Conservation (phyloP, 2,113 vertebrate species). For the Hylia prasina region DNA sequence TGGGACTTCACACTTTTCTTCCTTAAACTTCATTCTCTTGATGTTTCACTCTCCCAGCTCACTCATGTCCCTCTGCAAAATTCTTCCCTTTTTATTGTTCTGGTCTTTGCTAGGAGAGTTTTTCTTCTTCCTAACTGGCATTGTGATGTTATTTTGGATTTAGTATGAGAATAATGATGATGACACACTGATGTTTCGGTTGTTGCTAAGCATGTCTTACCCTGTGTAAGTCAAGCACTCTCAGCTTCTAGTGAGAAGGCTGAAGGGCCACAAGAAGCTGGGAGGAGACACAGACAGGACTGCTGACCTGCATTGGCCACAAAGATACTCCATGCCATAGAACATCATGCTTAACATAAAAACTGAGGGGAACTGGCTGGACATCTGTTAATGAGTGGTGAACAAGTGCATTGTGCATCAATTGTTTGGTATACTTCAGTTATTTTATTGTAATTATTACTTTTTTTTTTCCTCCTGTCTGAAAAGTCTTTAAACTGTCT, state of each 20-base stretch:
- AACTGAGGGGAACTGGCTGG: background rate
- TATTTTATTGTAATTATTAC: accelerated
- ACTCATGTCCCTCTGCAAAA: background rate
- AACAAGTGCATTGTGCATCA: background rate
- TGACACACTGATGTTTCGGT: background rate
- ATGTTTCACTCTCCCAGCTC: background rate
- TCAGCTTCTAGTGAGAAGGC: background rate
- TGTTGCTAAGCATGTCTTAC: background rate
- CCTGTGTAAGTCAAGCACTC: background rate
- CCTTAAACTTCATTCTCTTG: background rate
- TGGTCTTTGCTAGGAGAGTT: background rate
- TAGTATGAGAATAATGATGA: background rate
- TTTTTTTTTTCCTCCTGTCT: background rate
- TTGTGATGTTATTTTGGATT: background rate
- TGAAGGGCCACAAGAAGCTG: background rate
- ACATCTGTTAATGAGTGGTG: too few species aligned
- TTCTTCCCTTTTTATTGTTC: background rate
- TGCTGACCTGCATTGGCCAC: background rate
- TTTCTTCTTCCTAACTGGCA: background rate
- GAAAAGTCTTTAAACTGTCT: background rate
- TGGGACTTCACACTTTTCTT: background rate
- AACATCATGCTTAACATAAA: background rate
- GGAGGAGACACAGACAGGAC: background rate
- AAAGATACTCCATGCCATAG: background rate
- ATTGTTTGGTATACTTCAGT: background rate